Base-by-base conservation (phyloP, 2,113 vertebrate species). In the Rhombomys opimus region DNA sequence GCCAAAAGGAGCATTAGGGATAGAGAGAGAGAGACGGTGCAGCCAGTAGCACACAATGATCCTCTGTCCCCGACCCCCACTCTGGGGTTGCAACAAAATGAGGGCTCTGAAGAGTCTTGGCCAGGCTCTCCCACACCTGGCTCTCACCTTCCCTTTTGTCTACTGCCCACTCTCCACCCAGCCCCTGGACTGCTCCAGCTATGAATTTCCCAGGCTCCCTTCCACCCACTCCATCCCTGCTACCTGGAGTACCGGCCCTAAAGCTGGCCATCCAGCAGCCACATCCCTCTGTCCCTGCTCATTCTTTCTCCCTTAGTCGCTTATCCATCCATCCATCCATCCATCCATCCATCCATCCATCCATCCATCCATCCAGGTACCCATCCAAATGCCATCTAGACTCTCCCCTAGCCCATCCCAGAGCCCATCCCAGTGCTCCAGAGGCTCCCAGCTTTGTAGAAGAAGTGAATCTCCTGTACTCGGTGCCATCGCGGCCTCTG, bases 401-500 rank as follows among this genome's bases (percentile, higher is more conserved):
- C 68, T 50, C 67, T 46, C 8, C 27, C 35, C 54, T 46, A 25
- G 17, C 17, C n/a, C 4, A 0, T 30, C 12, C 38, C 18, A 61
- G 50, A 30, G 54, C 30, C 12, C 68, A 63, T 72, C 63, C 35
- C n/a, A n/a, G n/a, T n/a, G n/a, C 78, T 10, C 77, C 46, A 0
- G 52, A 54, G 25, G 25, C 18, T 22, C 38, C 65, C 35, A 22
- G n/a, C 5, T 41, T 25, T 23, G 41, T 10, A 15, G 12, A 63
- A 50, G n/a, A 80, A 12, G 5, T 23, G 32, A 77, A 17, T 57
- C 6, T 50, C 52, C 30, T 17, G 1, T 32, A 30, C 20, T 63
- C 5, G 1, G n/a, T 32, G 50, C 15, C 9, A 38, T 32, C 3
- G 0, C 18, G 14, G 50, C n/a, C n/a, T 46, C 41, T 6, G 46